These are phyloP conservation scores for Choloepus didactylus DNA, from an alignment of 2,797 vertebrate genomes.

Conservation along the genomic window DNA sequence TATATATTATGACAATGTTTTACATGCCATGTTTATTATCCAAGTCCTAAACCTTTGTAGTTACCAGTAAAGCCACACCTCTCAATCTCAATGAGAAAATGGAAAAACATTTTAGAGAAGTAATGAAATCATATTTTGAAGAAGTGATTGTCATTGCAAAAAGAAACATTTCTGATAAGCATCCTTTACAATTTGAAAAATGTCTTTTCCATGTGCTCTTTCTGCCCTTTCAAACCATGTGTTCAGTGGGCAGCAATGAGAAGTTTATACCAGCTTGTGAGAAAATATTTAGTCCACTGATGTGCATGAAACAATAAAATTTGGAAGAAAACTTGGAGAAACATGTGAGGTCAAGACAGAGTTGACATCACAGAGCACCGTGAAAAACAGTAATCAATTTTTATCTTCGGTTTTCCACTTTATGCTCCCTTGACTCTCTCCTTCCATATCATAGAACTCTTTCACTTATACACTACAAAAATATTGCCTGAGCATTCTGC, in stretches of 20 bases:
- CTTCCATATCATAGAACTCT: not conserved
- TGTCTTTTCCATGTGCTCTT: not conserved
- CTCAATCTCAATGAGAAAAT: not conserved
- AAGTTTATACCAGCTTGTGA: not conserved
- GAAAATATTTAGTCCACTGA: not conserved
- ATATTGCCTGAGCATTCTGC: not conserved
- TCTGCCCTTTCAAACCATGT: not conserved
- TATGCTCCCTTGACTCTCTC: not conserved
- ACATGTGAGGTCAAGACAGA: not conserved
- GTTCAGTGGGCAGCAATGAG: not conserved
- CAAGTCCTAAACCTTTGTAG: not conserved
- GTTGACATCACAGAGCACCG: not conserved
- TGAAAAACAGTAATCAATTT: constrained; percentile 4
- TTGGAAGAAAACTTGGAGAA: not conserved
- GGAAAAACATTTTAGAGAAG: not conserved
- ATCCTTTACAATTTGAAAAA: not conserved
- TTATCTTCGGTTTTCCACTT: not conserved
- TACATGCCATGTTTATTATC: not conserved
- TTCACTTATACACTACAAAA: not conserved
- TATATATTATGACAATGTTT: not conserved
- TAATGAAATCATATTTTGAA: not conserved
- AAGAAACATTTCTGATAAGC: constrained; percentile 15
- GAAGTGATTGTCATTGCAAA: not conserved
- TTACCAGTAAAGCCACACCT: not conserved
- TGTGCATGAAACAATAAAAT: not conserved